Evolutionary conservation across 2,888 invertebrate species (phyloP), one percentile per base, ranked within the genome.

Genomic region (Sesia apiformis): DNA sequence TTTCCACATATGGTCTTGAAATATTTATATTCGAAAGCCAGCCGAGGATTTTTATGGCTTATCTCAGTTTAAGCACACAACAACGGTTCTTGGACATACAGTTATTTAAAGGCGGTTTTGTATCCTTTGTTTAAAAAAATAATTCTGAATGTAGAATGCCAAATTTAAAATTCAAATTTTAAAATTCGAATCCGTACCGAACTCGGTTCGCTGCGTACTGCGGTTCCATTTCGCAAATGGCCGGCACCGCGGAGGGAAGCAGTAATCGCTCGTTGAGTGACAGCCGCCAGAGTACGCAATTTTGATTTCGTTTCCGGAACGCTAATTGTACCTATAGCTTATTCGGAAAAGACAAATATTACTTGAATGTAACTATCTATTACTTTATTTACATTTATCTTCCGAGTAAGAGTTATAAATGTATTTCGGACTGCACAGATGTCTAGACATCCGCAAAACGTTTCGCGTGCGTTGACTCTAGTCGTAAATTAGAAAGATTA

Each of bases 271-370:
- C 66, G 68, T 74, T 72, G 74, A 74, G 64, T 71, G 72, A 75
- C 69, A 67, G 63, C 65, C 64, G 65, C 66, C 63, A 63, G 70
- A 66, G 63, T 62, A 64, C 61, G 68, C 69, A 77, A 81, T 83
- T n/a, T 83, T 82, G 76, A 65, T 71, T 79, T 78, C 70, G 63
- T 63, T 70, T 71, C 77, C 78, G 75, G 73, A 23, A 23, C 23
- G 23, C 23, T 23, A 23, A 23, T 23, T 23, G 23, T 2, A n/a
- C n/a, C n/a, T n/a, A 23, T 23, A 23, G 23, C 23, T 23, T 23
- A 23, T 23, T 23, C 23, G 23, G 23, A 23, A 23, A 23, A 23
- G 23, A 23, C 23, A 23, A 23, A 23, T 23, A 23, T 23, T 23
- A 23, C 23, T 23, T 23, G 23, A 23, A 23, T 23, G 23, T 23